Evolutionary conservation across 1,140 invertebrate genomes (phyloP).

Genomic region (Diprion similis): DNA sequence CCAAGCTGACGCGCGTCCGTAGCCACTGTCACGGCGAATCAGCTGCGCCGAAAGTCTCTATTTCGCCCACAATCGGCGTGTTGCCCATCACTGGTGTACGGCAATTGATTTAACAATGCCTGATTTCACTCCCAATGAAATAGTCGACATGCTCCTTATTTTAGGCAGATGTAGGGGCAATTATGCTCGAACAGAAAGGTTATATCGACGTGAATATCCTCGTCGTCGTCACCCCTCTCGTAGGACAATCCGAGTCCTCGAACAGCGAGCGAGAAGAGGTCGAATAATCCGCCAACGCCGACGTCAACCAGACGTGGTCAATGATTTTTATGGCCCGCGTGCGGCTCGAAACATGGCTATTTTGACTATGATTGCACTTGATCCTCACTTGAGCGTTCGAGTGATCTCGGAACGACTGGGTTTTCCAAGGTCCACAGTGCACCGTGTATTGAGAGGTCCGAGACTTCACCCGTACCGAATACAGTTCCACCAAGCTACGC

Average conservation of each 20-base stretch:
- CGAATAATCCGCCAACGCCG: slow-evolving; percentile 9
- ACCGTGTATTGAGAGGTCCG: slow-evolving; percentile 17
- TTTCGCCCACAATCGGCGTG: too few species aligned
- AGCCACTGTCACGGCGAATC: too few species aligned
- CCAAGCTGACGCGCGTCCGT: too few species aligned
- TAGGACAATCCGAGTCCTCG: slow-evolving; percentile 20
- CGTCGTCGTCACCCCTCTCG: slow-evolving; percentile 19
- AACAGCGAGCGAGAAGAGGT: slow-evolving; percentile 21
- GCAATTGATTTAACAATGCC: neutral
- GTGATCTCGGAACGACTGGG: neutral
- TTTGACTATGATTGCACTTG: slow-evolving; percentile 15
- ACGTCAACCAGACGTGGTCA: slow-evolving; percentile 9
- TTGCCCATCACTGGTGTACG: too few species aligned
- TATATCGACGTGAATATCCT: slow-evolving; percentile 17
- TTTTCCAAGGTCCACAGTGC: slow-evolving; percentile 14
- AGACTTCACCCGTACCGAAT: slow-evolving; percentile 26
- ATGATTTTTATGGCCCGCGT: slow-evolving; percentile 16
- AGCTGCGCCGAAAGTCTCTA: too few species aligned
- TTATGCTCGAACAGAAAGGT: slow-evolving; percentile 14
- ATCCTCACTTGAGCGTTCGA: slow-evolving; percentile 17
- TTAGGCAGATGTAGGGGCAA: slow-evolving; percentile 23
- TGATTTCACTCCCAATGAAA: slow-evolving; percentile 21
- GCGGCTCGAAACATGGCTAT: slow-evolving; percentile 20
- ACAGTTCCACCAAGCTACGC: slow-evolving; percentile 17
- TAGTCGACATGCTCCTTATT: slow-evolving; percentile 25